phyloP scores from a whole-genome alignment of 2,797 vertebrate species.

The Taeniopygia guttata region DNA sequence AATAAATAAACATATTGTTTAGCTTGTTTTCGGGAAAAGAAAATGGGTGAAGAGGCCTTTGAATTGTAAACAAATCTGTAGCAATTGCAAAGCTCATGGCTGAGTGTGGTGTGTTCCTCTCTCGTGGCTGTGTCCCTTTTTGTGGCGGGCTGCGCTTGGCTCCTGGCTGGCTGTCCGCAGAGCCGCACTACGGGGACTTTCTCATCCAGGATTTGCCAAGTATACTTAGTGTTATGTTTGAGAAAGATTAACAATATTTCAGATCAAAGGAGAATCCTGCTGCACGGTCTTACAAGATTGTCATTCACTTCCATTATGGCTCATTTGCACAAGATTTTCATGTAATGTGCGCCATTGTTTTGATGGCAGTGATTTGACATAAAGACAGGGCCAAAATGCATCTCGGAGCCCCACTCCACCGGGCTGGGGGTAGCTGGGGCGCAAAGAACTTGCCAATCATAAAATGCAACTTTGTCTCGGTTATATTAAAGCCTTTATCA shows the following conservation, averaged over 20 bases:
- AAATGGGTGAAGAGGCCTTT: background rate
- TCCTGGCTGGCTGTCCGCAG: conserved; percentile 41
- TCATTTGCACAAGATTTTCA: conserved; percentile 85
- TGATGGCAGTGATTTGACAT: conserved; percentile 80
- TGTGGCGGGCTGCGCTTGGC: conserved; percentile 34
- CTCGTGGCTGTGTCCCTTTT: conserved; percentile 4
- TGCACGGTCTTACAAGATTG: conserved; percentile 83
- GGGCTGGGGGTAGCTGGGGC: conserved; percentile 58
- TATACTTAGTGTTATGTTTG: conserved; percentile 69
- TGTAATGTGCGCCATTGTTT: conserved; percentile 88
- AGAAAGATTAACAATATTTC: conserved; percentile 85
- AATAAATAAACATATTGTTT: conserved; percentile 65
- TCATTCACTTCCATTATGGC: conserved; percentile 83
- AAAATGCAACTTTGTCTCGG: conserved; percentile 72
- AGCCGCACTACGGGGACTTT: conserved; percentile 50
- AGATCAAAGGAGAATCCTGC: conserved; percentile 88
- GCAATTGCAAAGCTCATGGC: conserved; percentile 6
- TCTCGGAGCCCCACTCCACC: conserved; percentile 44
- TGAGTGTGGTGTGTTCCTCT: background rate
- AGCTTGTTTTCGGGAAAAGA: background rate
- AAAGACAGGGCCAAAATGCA: conserved; percentile 75
- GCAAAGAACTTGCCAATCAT: conserved; percentile 77
- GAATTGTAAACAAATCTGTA: conserved; percentile 18
- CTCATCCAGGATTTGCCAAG: conserved; percentile 76
- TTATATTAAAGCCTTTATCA: conserved; percentile 80